Conservation (phyloP, 2,888 invertebrate genomes). For the Bembecia ichneumoniformis region DNA sequence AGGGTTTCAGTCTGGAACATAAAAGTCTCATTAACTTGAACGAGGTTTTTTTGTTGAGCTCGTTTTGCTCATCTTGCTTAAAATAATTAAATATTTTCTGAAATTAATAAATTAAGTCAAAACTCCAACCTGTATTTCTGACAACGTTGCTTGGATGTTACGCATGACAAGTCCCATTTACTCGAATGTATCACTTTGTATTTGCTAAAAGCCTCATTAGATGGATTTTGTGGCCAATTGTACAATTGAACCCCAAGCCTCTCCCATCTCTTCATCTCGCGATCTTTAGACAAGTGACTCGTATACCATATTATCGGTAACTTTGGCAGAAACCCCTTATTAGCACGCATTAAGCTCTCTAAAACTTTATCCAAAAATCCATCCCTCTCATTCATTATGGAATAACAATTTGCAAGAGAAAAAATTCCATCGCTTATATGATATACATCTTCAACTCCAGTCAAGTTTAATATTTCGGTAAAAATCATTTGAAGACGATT, state of each 20-base stretch:
- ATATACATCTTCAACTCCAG: constrained; percentile 81
- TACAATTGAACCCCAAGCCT: constrained; percentile 78
- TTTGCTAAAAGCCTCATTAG: constrained; percentile 77
- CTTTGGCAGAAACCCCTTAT: constrained; percentile 68
- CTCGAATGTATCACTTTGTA: constrained; percentile 84
- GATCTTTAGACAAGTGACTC: constrained; percentile 67
- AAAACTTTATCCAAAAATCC: constrained; percentile 78
- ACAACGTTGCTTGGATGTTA: constrained; percentile 37
- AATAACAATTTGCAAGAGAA: constrained; percentile 76
- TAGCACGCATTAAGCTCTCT: constrained; percentile 71
- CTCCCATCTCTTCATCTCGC: constrained; percentile 58
- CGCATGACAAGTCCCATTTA: constrained; percentile 84
- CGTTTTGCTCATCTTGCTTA: no score
- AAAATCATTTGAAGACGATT: constrained; percentile 79
- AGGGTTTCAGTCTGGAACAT: no score
- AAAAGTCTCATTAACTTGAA: no score
- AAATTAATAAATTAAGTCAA: no score
- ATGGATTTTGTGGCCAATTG: constrained; percentile 79
- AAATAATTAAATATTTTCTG: no score
- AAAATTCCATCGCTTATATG: constrained; percentile 86
- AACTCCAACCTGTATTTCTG: constrained; percentile 32
- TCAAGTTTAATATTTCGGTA: constrained; percentile 77
- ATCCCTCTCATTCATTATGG: constrained; percentile 79
- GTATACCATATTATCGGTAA: constrained; percentile 79
- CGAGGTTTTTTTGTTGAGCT: no score